Base-by-base conservation (phyloP, 2,113 vertebrate species). In the Hydrochoerus hydrochaeris region DNA sequence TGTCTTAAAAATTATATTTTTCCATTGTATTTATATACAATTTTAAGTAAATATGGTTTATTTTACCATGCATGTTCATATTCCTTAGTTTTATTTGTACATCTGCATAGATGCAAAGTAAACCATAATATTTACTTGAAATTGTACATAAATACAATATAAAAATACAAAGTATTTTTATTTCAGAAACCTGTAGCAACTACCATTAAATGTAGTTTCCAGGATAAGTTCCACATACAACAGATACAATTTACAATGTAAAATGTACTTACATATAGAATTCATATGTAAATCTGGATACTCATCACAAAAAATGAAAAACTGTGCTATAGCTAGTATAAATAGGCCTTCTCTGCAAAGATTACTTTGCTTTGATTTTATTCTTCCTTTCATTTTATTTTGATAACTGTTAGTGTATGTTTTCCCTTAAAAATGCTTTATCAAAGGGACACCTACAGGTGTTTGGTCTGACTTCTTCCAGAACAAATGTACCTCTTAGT, bases 361-460 rank as follows among this genome's bases (percentile, higher is more conserved):
- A 58, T n/a, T 75, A 58, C 35, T 84, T 13, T 58, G 49, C 89
- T 97, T 92, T 95, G 84, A 95, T 95, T 96, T 94, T 86, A 91
- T 80, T 94, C 19, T 93, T 90, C 3, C 80, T 96, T 94, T 95
- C 71, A 90, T 84, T 93, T 90, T 81, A 94, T 90, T 92, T 81
- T 77, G 73, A 93, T 93, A 91, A 90, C 44, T 85, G 12, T 14
- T 52, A 7, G 57, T 81, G 85, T 71, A 20, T 35, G 13, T 91
- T n/a, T 87, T 71, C 28, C 91, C 91, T 93, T 94, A 96, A 96
- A 75, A 71, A 82, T 9, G 19, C 52, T 95, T 95, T 85, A 91
- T 96, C 85, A 93, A 97, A 96, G 88, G 44, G 69, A 88, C 11
- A 58, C 71, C 52, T 10, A 38, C 28, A 41, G 32, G 32, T 54